Evolutionary conservation across 1,140 invertebrate genomes (phyloP).

Genomic region (Drosophila nebulosa): DNA sequence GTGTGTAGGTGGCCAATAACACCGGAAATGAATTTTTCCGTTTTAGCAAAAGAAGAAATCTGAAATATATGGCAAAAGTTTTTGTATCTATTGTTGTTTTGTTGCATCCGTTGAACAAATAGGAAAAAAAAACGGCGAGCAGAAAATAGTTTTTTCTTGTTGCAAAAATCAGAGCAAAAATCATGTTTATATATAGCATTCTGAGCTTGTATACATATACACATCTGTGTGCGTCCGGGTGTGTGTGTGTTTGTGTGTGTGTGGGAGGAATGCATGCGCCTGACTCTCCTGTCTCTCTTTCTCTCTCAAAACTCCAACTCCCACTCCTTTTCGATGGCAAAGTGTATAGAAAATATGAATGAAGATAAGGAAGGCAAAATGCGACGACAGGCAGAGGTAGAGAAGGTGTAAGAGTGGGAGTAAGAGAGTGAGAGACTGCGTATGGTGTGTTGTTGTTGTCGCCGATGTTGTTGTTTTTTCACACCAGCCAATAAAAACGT

Average conservation of each 20-base stretch:
- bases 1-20: slow-evolving; percentile 35
- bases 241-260: slow-evolving; percentile 16
- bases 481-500: slow-evolving; percentile 22
- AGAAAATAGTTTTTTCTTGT: slow-evolving; percentile 28
- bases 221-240: slow-evolving; percentile 27
- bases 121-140: not conserved
- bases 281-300: not conserved
- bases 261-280: slow-evolving; percentile 5
- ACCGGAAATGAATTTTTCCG: slow-evolving; percentile 66
- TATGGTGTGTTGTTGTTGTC: slow-evolving; percentile 17
- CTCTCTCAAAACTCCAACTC: slow-evolving; percentile 20
- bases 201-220: not conserved
- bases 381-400: slow-evolving; percentile 9
- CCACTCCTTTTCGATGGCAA: slow-evolving; percentile 53
- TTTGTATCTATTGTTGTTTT: slow-evolving; percentile 43
- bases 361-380: slow-evolving; percentile 48
- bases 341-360: slow-evolving; percentile 78
- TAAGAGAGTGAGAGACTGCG: slow-evolving; percentile 5
- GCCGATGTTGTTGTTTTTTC: slow-evolving; percentile 27
- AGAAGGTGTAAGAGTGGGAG: slow-evolving; percentile 21
- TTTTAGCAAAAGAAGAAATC: slow-evolving; percentile 39
- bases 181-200: slow-evolving; percentile 55
- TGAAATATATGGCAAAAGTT: slow-evolving; percentile 45
- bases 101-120: slow-evolving; percentile 28
- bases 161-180: slow-evolving; percentile 36